These are phyloP conservation scores for Rhagoletis zephyria DNA, from an alignment of 1,140 invertebrate genomes.

Conservation along the genomic window DNA sequence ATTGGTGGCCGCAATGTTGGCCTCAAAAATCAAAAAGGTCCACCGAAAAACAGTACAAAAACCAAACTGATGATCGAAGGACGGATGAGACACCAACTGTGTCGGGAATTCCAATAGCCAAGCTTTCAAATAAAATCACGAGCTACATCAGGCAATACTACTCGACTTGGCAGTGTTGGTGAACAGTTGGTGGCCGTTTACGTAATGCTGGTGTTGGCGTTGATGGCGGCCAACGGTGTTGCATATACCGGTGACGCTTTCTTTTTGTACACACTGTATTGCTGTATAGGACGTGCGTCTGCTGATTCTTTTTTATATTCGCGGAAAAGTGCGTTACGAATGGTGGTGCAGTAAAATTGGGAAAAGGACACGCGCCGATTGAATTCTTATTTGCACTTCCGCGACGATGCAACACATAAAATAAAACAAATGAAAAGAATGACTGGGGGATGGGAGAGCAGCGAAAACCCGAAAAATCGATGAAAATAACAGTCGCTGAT, in stretches of 20 bases:
- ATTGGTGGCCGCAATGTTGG: conserved; percentile 72
- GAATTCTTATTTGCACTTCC: conserved; percentile 55
- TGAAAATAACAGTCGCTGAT: conserved; percentile 43
- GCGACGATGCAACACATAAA: conserved; percentile 62
- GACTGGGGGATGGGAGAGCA: background rate
- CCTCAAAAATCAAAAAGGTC: conserved; percentile 70
- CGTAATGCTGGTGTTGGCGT: background rate
- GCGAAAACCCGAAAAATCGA: conserved; percentile 66
- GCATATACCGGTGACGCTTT: background rate
- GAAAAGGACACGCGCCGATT: conserved; percentile 43
- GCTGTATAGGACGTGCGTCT: background rate
- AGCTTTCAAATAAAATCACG: background rate
- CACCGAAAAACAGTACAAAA: conserved; percentile 54
- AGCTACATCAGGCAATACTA: background rate
- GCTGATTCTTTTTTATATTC: background rate
- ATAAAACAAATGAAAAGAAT: background rate
- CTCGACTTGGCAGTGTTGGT: background rate
- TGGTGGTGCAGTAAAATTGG: conserved; percentile 22
- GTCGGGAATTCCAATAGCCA: background rate
- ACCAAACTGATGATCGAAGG: background rate
- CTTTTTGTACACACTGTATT: background rate
- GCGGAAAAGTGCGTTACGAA: background rate
- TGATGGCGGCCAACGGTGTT: background rate
- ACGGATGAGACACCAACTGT: background rate
- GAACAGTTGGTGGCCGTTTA: background rate